Evolutionary conservation across 2,113 vertebrate species (phyloP).

Genomic region (Sprattus sprattus): DNA sequence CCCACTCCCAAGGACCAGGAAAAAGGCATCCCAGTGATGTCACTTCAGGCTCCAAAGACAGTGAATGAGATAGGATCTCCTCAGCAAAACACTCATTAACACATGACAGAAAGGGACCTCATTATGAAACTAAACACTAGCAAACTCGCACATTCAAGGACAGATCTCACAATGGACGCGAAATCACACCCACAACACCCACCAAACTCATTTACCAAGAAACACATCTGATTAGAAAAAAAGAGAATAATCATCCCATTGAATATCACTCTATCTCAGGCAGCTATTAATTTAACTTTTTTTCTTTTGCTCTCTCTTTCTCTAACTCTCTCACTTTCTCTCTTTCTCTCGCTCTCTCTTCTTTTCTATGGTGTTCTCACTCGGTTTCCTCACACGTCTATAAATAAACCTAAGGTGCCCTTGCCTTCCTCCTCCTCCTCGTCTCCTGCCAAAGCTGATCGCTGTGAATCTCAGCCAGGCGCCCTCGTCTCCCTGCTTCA

Average conservation of each 20-base stretch:
- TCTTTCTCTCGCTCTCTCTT: background rate
- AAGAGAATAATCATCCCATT: background rate
- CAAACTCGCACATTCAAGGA: background rate
- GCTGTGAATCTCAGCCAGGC: background rate
- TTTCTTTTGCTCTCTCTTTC: background rate
- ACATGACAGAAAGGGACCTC: background rate
- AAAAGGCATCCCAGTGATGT: background rate
- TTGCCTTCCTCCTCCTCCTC: constrained; percentile 19
- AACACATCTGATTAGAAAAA: no score
- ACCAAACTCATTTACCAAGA: background rate
- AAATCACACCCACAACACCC: background rate
- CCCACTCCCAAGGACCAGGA: background rate
- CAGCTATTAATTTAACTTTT: background rate
- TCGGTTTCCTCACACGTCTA: constrained; percentile 32
- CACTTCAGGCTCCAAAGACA: background rate
- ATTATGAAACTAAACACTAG: background rate
- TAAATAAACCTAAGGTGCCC: constrained; percentile 51
- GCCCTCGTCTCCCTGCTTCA: background rate
- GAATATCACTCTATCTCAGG: background rate
- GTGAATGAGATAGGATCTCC: background rate
- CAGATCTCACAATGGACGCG: background rate
- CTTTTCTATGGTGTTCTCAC: background rate
- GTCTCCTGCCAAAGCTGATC: background rate
- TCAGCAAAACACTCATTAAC: background rate
- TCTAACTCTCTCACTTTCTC: background rate